Percentiles rank a stretch among this genome's conserved stretches.
These are phyloP conservation scores for Ophiodon elongatus DNA, from an alignment of 2,113 vertebrate genomes.

Conservation along the genomic window DNA sequence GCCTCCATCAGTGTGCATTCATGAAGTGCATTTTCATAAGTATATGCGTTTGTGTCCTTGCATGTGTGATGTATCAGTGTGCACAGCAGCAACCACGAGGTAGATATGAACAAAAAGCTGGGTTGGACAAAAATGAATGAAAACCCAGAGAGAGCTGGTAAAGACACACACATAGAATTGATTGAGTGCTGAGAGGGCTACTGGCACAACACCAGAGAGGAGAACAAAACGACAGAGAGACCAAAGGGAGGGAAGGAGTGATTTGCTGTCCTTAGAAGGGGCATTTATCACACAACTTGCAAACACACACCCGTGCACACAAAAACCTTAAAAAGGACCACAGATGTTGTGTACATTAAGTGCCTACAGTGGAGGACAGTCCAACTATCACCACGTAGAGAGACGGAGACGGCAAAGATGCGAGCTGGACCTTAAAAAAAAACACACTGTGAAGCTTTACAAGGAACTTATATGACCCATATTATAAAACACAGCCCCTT, in stretches of 20 bases:
- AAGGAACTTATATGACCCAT: not conserved
- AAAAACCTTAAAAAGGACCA: slow-evolving; percentile 13
- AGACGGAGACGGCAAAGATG: not conserved
- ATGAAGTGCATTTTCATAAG: slow-evolving; percentile 5
- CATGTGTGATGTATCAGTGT: not conserved
- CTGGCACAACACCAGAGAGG: slow-evolving; percentile 50
- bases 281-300: slow-evolving; percentile 41
- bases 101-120: not conserved
- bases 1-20: not conserved
- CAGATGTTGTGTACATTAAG: not conserved
- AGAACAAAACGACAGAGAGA: slow-evolving; percentile 16
- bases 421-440: not conserved
- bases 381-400: slow-evolving; percentile 10
- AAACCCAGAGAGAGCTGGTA: not conserved
- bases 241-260: slow-evolving; percentile 23
- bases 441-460: not conserved
- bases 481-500: not conserved
- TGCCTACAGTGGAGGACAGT: not conserved
- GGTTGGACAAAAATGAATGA: not conserved
- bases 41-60: not conserved
- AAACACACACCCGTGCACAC: slow-evolving; percentile 10
- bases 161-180: slow-evolving; percentile 23
- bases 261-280: slow-evolving; percentile 38
- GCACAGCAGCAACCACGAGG: not conserved
- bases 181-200: slow-evolving; percentile 57